phyloP scores from a whole-genome alignment of 2,888 invertebrate species.

The Ormia ochracea region DNA sequence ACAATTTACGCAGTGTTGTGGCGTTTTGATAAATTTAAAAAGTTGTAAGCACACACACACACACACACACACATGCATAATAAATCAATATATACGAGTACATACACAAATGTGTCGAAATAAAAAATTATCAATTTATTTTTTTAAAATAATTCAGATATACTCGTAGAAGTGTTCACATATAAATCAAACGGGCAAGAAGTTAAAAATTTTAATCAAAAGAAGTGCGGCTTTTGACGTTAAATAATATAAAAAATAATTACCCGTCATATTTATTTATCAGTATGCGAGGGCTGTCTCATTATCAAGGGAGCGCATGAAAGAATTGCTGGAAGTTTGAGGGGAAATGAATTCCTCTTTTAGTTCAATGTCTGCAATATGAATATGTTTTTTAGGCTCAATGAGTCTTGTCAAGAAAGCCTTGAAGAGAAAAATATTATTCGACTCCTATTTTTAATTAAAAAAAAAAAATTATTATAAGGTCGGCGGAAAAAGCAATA shows the following conservation, averaged over 20 bases:
- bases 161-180: not conserved
- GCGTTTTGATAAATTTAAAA: conserved; percentile 25
- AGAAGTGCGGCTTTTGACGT: conserved; percentile 15
- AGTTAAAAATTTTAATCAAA: not conserved
- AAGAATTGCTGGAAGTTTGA: no score
- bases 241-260: not conserved
- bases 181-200: not conserved
- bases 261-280: not conserved
- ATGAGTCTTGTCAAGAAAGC: no score
- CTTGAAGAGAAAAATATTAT: no score
- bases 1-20: not conserved
- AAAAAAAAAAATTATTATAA: no score
- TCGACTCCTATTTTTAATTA: no score
- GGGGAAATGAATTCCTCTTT: no score
- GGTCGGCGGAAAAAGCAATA: no score
- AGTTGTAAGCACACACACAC: no score
- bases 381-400: no score
- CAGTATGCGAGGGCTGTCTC: not conserved
- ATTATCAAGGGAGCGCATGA: not conserved
- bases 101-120: not conserved
- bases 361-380: no score
- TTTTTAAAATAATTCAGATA: not conserved
- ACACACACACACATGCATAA: no score
- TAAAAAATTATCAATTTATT: conserved; percentile 18
- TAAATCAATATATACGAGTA: conserved; percentile 15